Percentiles rank a stretch among this genome's conserved stretches.
Evolutionary conservation across 2,113 vertebrate genomes (phyloP).

Genomic region (Cynoglossus semilaevis): DNA sequence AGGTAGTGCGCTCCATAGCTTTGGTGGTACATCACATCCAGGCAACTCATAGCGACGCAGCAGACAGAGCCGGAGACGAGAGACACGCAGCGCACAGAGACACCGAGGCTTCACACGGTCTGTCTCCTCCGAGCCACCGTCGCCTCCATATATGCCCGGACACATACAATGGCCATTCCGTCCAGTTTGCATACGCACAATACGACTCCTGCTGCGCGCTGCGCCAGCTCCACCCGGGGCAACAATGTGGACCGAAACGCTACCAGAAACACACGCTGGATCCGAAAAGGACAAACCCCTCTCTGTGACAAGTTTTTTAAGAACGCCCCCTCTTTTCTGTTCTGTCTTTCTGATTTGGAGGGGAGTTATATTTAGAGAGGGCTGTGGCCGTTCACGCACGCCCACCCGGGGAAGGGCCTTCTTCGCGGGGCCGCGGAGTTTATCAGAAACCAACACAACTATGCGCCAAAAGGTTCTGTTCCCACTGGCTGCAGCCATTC

Average conservation of each 20-base stretch:
- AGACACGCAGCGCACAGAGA: conserved; percentile 21
- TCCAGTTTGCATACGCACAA: conserved; percentile 79
- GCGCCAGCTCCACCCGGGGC: conserved; percentile 66
- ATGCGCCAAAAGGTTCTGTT: conserved; percentile 1
- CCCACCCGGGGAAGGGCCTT: conserved; percentile 61
- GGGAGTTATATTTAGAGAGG: conserved; percentile 69
- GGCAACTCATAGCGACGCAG: conserved; percentile 87
- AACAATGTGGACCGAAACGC: conserved; percentile 51
- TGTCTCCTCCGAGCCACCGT: conserved; percentile 50
- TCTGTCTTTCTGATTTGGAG: conserved; percentile 54
- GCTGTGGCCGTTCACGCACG: conserved; percentile 62
- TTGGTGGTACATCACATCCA: conserved; percentile 92
- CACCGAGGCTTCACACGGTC: conserved; percentile 51
- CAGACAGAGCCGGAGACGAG: conserved; percentile 40
- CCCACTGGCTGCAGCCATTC: not conserved
- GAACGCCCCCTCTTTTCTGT: conserved; percentile 30
- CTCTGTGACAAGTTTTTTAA: conserved; percentile 47
- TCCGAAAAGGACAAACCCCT: conserved; percentile 20
- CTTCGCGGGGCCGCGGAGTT: conserved; percentile 16
- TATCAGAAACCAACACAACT: conserved; percentile 8
- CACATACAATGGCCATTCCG: conserved; percentile 73
- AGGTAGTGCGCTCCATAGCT: conserved; percentile 86
- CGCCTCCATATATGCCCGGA: conserved; percentile 75
- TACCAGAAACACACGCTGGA: conserved; percentile 39
- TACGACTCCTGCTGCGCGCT: conserved; percentile 67